Evolutionary conservation across 2,888 invertebrate species (phyloP).

Genomic region (Coremacera marginata): DNA sequence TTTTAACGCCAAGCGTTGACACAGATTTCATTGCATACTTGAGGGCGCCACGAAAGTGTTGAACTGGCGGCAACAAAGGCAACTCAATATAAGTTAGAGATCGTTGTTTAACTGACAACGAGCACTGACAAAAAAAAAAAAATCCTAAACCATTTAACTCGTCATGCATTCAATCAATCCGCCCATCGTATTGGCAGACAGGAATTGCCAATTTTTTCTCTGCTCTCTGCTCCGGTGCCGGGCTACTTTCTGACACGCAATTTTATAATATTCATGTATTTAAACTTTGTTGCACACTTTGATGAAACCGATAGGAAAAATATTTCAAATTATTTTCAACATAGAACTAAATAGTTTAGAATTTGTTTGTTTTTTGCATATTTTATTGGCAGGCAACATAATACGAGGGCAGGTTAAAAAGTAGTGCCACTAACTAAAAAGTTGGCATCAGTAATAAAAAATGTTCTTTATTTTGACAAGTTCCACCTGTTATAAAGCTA

Average conservation of each 20-base stretch:
- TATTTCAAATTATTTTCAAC: not conserved
- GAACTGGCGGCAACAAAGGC: not conserved
- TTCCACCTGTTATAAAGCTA: too few relatives aligned
- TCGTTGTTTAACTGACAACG: not conserved
- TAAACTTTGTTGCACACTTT: not conserved
- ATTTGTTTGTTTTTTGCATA: not conserved
- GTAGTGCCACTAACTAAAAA: too few relatives aligned
- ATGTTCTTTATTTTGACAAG: too few relatives aligned
- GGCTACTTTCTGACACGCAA: slow-evolving; percentile 1
- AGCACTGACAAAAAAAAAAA: not conserved
- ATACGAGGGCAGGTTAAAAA: too few relatives aligned
- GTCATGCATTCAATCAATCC: too few relatives aligned
- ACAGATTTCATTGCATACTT: slow-evolving; percentile 19
- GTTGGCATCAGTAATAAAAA: too few relatives aligned
- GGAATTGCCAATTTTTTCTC: not conserved
- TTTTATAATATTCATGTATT: not conserved
- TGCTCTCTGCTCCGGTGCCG: not conserved
- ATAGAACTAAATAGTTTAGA: too few relatives aligned
- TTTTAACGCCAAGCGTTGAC: not conserved
- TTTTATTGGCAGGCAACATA: not conserved
- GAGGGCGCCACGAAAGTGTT: not conserved
- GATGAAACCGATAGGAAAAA: slow-evolving; percentile 1
- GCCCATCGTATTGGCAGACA: not conserved
- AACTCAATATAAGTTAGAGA: not conserved
- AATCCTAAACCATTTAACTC: too few relatives aligned